Conservation (phyloP, 2,113 vertebrate species). For the Gallinago media region DNA sequence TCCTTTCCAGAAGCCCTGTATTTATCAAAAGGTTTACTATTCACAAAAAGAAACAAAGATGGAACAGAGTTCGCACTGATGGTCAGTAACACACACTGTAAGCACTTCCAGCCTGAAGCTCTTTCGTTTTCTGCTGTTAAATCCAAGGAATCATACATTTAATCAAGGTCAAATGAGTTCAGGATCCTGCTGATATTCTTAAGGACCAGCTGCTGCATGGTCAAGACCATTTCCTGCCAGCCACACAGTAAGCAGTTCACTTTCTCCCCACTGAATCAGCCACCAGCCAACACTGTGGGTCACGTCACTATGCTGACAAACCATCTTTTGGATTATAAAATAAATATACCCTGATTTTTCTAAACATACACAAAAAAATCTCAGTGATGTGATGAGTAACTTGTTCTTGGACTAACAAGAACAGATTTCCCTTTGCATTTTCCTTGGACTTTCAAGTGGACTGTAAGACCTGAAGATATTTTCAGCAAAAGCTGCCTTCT, state of each 20-base stretch:
- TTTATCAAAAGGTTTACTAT: constrained; percentile 8
- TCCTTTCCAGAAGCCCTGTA: background rate
- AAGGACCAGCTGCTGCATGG: background rate
- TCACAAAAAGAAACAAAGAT: constrained; percentile 28
- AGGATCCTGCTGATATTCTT: background rate
- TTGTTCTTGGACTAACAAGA: background rate
- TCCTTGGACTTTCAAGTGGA: background rate
- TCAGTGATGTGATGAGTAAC: background rate
- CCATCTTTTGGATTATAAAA: background rate
- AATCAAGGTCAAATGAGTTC: background rate
- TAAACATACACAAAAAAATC: rapidly evolving
- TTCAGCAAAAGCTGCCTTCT: background rate
- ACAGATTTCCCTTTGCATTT: background rate
- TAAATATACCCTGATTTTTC: background rate
- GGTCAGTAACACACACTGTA: background rate
- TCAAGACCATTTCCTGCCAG: constrained; percentile 15
- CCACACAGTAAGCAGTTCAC: background rate
- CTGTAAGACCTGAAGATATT: background rate
- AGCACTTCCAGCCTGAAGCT: background rate
- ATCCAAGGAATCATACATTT: background rate
- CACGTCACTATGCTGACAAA: background rate
- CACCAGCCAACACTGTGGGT: background rate
- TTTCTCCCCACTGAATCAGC: background rate
- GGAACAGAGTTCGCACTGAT: background rate
- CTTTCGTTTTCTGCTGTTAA: background rate